phyloP scores from a whole-genome alignment of 2,888 invertebrate species.

The Dicroscelio sp. region DNA sequence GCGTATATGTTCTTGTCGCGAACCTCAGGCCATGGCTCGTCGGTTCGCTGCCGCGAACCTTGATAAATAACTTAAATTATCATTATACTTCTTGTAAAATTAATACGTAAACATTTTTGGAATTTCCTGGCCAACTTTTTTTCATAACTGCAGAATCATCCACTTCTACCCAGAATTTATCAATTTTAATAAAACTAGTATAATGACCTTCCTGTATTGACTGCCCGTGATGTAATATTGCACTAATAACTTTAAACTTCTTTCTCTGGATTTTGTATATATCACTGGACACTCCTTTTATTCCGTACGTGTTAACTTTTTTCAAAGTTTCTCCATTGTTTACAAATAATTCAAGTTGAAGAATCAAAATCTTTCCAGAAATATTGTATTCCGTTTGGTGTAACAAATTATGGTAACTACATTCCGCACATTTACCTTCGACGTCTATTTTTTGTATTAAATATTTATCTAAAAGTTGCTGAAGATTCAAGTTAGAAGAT shows the following conservation, averaged over 20 bases:
- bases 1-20: no score
- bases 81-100: no score
- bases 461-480: conserved; percentile 9
- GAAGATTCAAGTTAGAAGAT: neutral
- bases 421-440: conserved; percentile 19
- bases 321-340: neutral
- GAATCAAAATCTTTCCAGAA: neutral
- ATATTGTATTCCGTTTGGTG: neutral
- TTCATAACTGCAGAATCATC: neutral
- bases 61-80: no score
- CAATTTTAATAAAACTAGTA: neutral
- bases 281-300: neutral
- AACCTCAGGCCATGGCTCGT: no score
- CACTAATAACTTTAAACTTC: conserved; percentile 12
- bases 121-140: conserved; percentile 15
- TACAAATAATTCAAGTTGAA: neutral
- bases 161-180: neutral
- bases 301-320: neutral
- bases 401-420: neutral
- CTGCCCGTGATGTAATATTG: neutral
- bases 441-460: neutral
- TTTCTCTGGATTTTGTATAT: neutral
- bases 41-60: no score
- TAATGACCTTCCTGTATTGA: neutral
- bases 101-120: no score